Conservation (phyloP, 2,888 invertebrate genomes). For the Aproaerema taeniolella region DNA sequence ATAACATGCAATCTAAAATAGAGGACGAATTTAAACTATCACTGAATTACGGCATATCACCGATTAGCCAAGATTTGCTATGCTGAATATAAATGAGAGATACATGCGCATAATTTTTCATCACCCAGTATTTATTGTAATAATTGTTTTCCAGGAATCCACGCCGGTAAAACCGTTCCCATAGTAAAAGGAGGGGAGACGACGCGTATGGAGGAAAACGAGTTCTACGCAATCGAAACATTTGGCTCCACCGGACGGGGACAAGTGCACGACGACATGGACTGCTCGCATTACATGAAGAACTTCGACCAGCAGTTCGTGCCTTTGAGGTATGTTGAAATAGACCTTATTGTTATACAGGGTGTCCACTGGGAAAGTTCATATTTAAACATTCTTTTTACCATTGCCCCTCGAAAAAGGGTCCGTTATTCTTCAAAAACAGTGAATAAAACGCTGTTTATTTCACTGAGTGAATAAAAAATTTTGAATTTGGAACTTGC, state of each 20-base stretch:
- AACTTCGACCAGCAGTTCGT: slow-evolving; percentile 96
- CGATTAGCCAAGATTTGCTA: no score
- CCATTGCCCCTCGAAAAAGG: no score
- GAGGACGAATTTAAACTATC: no score
- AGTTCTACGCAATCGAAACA: slow-evolving; percentile 99
- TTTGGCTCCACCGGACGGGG: slow-evolving; percentile 98
- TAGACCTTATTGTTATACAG: neutral
- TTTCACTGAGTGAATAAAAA: no score
- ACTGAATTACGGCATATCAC: no score
- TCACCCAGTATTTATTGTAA: neutral
- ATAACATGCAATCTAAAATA: no score
- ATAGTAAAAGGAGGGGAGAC: slow-evolving; percentile 99
- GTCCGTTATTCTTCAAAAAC: no score
- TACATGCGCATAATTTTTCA: no score
- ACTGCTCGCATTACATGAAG: slow-evolving; percentile 99
- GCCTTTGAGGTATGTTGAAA: slow-evolving; percentile 84
- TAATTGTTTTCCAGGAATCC: slow-evolving; percentile 78
- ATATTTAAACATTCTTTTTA: neutral
- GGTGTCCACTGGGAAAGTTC: no score
- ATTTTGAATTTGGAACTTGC: no score
- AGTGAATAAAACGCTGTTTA: no score
- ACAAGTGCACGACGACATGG: slow-evolving; percentile 98
- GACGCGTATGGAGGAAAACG: slow-evolving; percentile 98
- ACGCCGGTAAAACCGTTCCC: slow-evolving; percentile 99
- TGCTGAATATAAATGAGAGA: no score